Base-by-base conservation (phyloP, 2,888 invertebrate genomes). In the Drepana falcataria region DNA sequence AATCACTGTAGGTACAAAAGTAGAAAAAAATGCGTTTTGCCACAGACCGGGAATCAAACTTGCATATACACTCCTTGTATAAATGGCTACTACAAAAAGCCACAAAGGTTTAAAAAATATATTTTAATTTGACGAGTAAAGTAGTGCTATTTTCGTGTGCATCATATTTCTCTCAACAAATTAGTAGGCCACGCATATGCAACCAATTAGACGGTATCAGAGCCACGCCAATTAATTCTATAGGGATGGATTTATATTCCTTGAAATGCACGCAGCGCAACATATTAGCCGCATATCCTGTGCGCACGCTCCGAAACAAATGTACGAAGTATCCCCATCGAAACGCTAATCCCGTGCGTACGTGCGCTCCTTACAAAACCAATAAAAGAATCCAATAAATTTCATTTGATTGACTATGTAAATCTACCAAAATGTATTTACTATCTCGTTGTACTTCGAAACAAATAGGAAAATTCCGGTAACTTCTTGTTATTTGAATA, bases 301-400 rank as follows among this genome's bases (percentile, higher is more conserved):
- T 77, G 72, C 74, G 71, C 80, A 77, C 81, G 79, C 75, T 77
- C 76, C 75, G 71, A 73, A 76, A 79, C 78, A 83, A 87, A 85
- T 85, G 85, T 85, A 85, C 77, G 79, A 77, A 63, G 72, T 79
- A 77, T 81, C 87, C 83, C 83, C 77, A 78, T 77, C 68, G 74
- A 71, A 72, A 71, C 79, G 83, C 80, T 83, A 84, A 83, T 82
- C 82, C 82, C 77, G 66, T 69, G 62, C 77, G 71, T 77, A 70
- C 77, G 79, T 79, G 75, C 77, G 77, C 78, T 82, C 77, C 83
- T 82, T 83, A 81, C 83, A 73, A 77, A 87, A 83, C 80, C 82
- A 87, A 89, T 87, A 86, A 84, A 87, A 79, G 76, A 82, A 81
- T 73, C 79, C 83, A 81, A 86, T 87, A 85, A 85, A 87, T 87